Evolutionary conservation across 2,888 invertebrate genomes (phyloP).

Genomic region (Drosophila mercatorum): DNA sequence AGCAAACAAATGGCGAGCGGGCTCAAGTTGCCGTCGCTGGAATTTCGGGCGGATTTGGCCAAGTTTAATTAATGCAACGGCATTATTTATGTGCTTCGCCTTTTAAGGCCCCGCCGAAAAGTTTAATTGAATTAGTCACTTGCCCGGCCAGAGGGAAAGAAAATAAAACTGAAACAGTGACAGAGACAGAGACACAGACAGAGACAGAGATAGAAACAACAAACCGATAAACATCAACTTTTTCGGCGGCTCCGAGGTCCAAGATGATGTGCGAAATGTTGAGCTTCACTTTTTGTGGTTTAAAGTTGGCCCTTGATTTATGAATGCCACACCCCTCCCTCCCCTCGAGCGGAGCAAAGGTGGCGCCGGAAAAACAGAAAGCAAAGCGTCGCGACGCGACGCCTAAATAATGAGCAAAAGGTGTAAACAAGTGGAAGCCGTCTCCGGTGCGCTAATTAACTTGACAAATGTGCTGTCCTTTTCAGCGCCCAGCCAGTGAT

Average conservation of each 20-base stretch:
- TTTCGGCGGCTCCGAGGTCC: background rate
- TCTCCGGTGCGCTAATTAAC: slow-evolving; percentile 62
- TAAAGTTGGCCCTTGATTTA: slow-evolving; percentile 54
- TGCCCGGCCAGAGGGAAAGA: slow-evolving; percentile 16
- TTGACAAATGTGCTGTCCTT: slow-evolving; percentile 65
- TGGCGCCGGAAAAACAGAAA: background rate
- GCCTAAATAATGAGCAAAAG: slow-evolving; percentile 71
- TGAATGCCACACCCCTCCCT: slow-evolving; percentile 8
- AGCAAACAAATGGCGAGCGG: slow-evolving; percentile 57
- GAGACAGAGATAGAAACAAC: background rate
- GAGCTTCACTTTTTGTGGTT: slow-evolving; percentile 19
- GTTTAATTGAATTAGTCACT: slow-evolving; percentile 71
- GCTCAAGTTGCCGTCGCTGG: slow-evolving; percentile 16
- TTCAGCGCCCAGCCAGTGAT: slow-evolving; percentile 8
- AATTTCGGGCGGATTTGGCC: slow-evolving; percentile 27
- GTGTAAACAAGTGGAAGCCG: slow-evolving; percentile 65
- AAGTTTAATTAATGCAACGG: slow-evolving; percentile 68
- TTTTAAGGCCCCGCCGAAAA: slow-evolving; percentile 41
- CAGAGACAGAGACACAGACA: background rate
- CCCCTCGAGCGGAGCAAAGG: too few relatives aligned
- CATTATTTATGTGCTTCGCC: slow-evolving; percentile 67
- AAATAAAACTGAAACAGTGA: background rate
- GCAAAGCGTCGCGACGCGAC: slow-evolving; percentile 36
- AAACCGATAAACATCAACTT: slow-evolving; percentile 35
- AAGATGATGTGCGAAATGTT: slow-evolving; percentile 32